Conservation (phyloP, 2,888 invertebrate species). For the Cylindroiulus punctatus region DNA sequence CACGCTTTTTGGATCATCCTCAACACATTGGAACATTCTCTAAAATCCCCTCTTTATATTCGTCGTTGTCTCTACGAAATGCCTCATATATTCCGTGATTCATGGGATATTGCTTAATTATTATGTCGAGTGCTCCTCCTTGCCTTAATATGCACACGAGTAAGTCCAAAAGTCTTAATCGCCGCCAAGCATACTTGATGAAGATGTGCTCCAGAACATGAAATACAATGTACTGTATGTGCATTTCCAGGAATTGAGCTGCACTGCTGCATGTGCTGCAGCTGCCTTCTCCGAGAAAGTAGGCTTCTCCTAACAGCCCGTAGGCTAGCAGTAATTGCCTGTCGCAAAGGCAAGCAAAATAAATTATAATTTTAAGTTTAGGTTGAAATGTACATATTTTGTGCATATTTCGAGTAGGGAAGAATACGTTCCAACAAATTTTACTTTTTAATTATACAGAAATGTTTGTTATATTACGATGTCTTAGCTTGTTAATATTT, state of each 20-base stretch:
- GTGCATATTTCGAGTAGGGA: too few species aligned
- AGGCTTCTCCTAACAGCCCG: too few species aligned
- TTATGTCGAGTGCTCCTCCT: conserved; percentile 37
- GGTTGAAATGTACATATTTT: too few species aligned
- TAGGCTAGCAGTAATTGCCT: too few species aligned
- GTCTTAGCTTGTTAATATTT: not conserved
- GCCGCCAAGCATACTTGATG: too few species aligned
- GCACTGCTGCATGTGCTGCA: not conserved
- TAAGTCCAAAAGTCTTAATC: not conserved
- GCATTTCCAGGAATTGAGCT: not conserved
- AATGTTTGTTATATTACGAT: not conserved
- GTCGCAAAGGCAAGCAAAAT: too few species aligned
- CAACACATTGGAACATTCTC: conserved; percentile 20
- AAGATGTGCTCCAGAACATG: not conserved
- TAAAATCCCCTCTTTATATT: not conserved
- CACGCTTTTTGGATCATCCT: not conserved
- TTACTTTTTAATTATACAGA: not conserved
- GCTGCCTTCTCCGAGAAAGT: too few species aligned
- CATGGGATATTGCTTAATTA: conserved; percentile 54
- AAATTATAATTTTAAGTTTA: too few species aligned
- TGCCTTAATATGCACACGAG: not conserved
- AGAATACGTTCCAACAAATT: too few species aligned
- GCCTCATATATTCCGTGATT: conserved; percentile 52
- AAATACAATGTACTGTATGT: not conserved
- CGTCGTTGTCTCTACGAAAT: conserved; percentile 4